These are phyloP conservation scores for Auanema freiburgensis DNA, from an alignment of 2,888 invertebrate genomes.

Conservation along the genomic window DNA sequence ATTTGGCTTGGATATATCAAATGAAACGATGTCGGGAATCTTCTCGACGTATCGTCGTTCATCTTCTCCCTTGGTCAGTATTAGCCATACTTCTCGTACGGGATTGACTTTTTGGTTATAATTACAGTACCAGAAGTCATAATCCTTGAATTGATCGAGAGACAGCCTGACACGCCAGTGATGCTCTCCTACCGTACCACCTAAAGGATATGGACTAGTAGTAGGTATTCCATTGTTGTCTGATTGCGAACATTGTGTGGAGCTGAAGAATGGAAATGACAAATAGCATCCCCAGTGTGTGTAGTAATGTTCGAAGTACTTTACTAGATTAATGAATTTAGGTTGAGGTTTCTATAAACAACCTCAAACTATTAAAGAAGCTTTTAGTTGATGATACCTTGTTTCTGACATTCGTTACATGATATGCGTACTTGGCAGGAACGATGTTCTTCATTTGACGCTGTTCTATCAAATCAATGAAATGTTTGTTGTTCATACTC, in stretches of 20 bases:
- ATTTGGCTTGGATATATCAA: slow-evolving; percentile 11
- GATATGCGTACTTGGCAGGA: background rate
- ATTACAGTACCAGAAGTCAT: slow-evolving; percentile 12
- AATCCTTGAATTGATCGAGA: slow-evolving; percentile 3
- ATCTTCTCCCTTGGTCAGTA: slow-evolving; percentile 11
- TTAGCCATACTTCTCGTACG: slow-evolving; percentile 9
- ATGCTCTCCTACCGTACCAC: no score
- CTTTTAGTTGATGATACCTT: no score
- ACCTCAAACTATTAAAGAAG: no score
- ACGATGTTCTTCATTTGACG: no score
- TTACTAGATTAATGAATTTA: background rate
- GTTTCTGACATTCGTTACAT: slow-evolving; percentile 3
- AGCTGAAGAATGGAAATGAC: slow-evolving; percentile 12
- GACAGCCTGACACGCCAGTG: slow-evolving; percentile 10
- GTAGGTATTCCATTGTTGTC: slow-evolving; percentile 2
- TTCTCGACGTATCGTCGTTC: slow-evolving; percentile 8
- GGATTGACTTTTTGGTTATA: no score
- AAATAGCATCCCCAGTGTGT: slow-evolving; percentile 3
- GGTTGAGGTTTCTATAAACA: background rate
- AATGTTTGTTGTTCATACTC: no score
- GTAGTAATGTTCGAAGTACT: slow-evolving; percentile 4
- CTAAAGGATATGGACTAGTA: slow-evolving; percentile 6
- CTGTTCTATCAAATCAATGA: no score
- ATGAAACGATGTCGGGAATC: slow-evolving; percentile 5
- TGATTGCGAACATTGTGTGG: slow-evolving; percentile 3